phyloP scores from a whole-genome alignment of 1,140 invertebrate genomes.

The Drosophila tsacasi region DNA sequence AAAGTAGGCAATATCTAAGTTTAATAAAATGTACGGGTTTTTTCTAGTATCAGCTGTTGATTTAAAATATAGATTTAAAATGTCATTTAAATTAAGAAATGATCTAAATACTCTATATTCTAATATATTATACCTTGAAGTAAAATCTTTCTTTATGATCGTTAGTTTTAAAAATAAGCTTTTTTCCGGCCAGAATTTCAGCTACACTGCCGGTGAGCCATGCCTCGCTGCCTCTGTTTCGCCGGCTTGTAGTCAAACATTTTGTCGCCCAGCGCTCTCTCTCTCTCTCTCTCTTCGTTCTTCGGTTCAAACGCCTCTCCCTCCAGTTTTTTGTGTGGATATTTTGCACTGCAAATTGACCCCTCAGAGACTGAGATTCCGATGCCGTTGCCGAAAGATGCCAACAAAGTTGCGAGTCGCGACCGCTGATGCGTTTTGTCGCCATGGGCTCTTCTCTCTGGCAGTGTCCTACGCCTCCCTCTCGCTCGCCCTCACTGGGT shows the following conservation, averaged over 20 bases:
- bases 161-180: not conserved
- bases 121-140: no score
- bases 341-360: conserved; percentile 62
- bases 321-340: conserved; percentile 46
- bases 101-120: no score
- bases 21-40: no score
- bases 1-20: not conserved
- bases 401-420: conserved; percentile 43
- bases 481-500: conserved; percentile 5
- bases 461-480: conserved; percentile 6
- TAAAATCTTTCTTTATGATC: not conserved
- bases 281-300: conserved; percentile 20
- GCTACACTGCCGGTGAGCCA: not conserved
- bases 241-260: conserved; percentile 77
- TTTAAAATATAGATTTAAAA: not conserved
- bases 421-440: conserved; percentile 63
- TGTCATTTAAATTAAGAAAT: no score
- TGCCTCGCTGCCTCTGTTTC: conserved; percentile 2
- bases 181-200: conserved; percentile 1
- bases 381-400: conserved; percentile 40
- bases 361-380: conserved; percentile 59
- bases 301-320: conserved; percentile 34
- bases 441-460: conserved; percentile 46
- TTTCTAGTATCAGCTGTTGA: not conserved
- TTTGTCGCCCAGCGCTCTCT: conserved; percentile 53